Base-by-base conservation (phyloP, 2,888 invertebrate species). In the Cosmorhoe ocellata region DNA sequence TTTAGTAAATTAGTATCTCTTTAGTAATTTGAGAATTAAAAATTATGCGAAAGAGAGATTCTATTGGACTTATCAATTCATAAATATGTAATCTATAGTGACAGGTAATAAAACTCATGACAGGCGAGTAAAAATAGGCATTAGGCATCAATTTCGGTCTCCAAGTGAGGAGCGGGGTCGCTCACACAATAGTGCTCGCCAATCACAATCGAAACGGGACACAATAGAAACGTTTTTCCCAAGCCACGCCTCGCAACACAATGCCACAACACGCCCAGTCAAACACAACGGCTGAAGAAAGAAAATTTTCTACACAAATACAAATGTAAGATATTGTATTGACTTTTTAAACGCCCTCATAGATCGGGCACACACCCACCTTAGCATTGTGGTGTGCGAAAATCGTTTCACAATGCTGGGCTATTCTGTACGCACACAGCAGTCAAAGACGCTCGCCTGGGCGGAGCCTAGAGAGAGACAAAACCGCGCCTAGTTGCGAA, bases 331-430 rank as follows among this genome's bases (percentile, higher is more conserved):
- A 80, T 83, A 87, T 86, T 84, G 84, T 88, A 88, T 89, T 86
- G 89, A 90, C 88, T 89, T 90, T 89, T 88, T 85, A 85, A 87
- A 89, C 88, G 89, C 88, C 89, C 86, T 84, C 81, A 79, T 84
- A 83, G 84, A 86, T 79, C 67, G 76, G 71, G 70, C 79, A 69
- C 79, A 86, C 88, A 79, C 81, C 88, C 88, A 88, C 86, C 87
- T 84, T 81, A 67, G 69, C 79, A 79, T 84, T 85, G 84, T 84
- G 69, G 87, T 89, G 89, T 89, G 88, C 84, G 81, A 78, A 77
- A 75, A 73, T 72, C 71, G 73, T 77, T 79, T 74, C 78, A 86
- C 87, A 86, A 85, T 87, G 81, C 81, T 73, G 68, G 74, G 76
- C 81, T 81, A 78, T 81, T 80, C 79, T 60, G 58, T 67, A 79